Evolutionary conservation across 2,888 invertebrate genomes (phyloP), one percentile per base, ranked within the genome.

Genomic region (Andrena flavipes): DNA sequence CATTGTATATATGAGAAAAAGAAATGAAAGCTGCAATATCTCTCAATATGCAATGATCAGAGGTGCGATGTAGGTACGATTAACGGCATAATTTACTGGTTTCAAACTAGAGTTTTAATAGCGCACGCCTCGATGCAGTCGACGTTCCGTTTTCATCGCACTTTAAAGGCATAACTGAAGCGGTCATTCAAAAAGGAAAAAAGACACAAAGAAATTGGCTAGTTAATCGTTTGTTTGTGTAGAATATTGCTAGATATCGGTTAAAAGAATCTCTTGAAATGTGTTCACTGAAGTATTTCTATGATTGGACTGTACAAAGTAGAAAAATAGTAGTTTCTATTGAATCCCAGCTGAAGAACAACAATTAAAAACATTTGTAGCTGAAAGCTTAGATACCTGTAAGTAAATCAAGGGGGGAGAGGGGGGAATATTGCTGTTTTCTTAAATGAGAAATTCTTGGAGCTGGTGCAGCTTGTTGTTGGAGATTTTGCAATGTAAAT

Each of bases 141-240:
- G 16, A 56, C 30, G 29, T 33, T 73, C 10, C 26, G 78, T 81
- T 88, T 82, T 88, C 76, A 76, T 83, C 33, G 76, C 84, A 87
- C 87, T 87, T 85, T 74, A 74, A 88, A 85, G 82, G 79, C 79
- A 83, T 65, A 69, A 70, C 42, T 62, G 51, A 30, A 29, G 8
- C 10, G 42, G 23, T 51, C 42, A 33, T 54, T 71, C 35, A 2
- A 69, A 56, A 49, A 6, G 56, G 49, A 30, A n/a, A n/a, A 30
- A 62, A 62, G 7, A 20, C 20, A 26, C 5, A 20, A 26, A 54
- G 8, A 16, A 67, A 67, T 30, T 51, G 26, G n/a, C 5, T 5
- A 4, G 2, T 49, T 33, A 42, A 23, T 60, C 8, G 16, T 51
- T 74, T 49, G 35, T 35, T 33, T 56, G n/a, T 56, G 35, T 8